Base-by-base conservation (phyloP, 2,797 vertebrate species). In the Spinus olivaceus region DNA sequence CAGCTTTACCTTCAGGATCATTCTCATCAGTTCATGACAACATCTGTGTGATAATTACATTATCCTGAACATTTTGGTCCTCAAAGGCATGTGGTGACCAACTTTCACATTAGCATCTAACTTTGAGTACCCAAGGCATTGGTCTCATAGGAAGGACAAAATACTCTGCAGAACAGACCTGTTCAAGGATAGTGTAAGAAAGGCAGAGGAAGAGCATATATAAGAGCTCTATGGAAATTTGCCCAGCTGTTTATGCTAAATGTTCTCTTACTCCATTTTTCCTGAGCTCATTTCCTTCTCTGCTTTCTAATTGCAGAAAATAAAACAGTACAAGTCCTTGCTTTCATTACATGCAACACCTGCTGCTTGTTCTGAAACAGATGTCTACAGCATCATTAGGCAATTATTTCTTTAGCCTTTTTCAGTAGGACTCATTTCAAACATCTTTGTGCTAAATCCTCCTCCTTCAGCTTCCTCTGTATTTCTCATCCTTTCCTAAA, bases 301-400 rank as follows among this genome's bases (percentile, higher is more conserved):
- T 73, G 21, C 51, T 86, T 94, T 86, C 65, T 86, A 93, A 88
- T 30, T 86, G 66, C 57, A 91, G 65, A 94, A 96, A 89, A 94
- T 90, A 86, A 95, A 91, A 65, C 32, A 88, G 79, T 91, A 51
- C 51, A 85, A 96, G 47, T 77, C 30, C 67, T 82, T 81, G 88
- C 79, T 86, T 91, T 95, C 87, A 81, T 92, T 96, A 89, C 76
- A 54, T 53, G 39, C 64, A 92, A 85, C 95, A 95, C 94, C 87
- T 95, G 95, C 85, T 91, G 82, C 70, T 73, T 94, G 73, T 79
- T 91, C 91, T 72, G 61, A 89, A 96, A 93, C 94, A 95, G 95
- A 97, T 92, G 91, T 93, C 91, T 76, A 85, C 63, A 91, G 66
- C 66, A 91, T 84, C 82, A 27, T 92, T 84, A 86, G 56, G 54